Percentiles rank a stretch among this genome's conserved stretches.
These are phyloP conservation scores for Leuctra nigra DNA, from an alignment of 2,888 invertebrate species.

Conservation along the genomic window DNA sequence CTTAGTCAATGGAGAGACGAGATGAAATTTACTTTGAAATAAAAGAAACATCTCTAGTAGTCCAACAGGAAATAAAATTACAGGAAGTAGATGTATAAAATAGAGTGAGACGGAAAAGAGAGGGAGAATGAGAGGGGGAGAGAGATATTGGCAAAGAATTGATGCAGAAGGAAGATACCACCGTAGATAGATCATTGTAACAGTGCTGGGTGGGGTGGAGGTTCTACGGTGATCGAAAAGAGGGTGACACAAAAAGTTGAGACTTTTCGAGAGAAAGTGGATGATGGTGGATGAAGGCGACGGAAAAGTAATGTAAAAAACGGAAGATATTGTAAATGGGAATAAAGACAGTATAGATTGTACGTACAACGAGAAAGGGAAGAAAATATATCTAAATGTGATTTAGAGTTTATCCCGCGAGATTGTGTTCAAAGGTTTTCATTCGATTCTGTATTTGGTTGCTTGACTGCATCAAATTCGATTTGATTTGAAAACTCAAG, in stretches of 20 bases:
- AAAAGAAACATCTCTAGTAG: not conserved
- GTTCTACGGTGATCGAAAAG: not conserved
- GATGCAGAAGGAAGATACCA: conserved; percentile 7
- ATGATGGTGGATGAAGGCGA: not conserved
- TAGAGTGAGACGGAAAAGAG: no score
- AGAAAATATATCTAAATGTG: conserved; percentile 6
- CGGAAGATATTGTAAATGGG: not conserved
- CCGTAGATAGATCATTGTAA: conserved; percentile 14
- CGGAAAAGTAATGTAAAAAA: not conserved
- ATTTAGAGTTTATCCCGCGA: conserved; percentile 4
- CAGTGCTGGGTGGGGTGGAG: not conserved
- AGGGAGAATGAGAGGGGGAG: no score
- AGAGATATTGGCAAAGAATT: conserved; percentile 11
- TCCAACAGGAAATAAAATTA: conserved; percentile 9
- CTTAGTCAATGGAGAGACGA: not conserved
- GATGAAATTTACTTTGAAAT: not conserved
- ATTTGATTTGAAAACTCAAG: not conserved
- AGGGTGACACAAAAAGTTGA: not conserved
- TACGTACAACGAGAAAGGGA: not conserved
- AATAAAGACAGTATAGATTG: not conserved
- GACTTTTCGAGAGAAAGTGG: not conserved
- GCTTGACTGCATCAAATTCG: conserved; percentile 6
- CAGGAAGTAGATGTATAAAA: conserved; percentile 13
- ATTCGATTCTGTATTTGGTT: conserved; percentile 9
- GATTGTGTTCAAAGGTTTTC: not conserved